Conservation (phyloP, 2,113 vertebrate species). For the Anarrhichthys ocellatus region DNA sequence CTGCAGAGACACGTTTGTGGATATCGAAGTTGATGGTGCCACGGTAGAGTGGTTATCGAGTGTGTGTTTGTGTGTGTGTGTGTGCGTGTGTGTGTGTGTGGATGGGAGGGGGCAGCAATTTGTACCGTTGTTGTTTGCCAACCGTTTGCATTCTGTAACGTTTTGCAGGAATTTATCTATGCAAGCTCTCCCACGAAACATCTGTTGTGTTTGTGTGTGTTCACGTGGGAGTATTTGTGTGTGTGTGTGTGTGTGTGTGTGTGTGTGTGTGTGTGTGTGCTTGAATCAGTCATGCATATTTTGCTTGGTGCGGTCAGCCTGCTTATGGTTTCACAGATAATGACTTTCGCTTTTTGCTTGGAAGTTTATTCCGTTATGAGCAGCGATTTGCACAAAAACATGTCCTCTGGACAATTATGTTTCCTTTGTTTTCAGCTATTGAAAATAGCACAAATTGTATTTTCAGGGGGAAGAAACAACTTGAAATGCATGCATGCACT, state of each 20-base stretch:
- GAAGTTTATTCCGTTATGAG: slow-evolving; percentile 15
- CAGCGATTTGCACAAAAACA: background rate
- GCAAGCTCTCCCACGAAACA: background rate
- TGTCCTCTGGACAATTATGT: slow-evolving; percentile 34
- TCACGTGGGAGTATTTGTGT: background rate
- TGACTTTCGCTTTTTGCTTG: background rate
- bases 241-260: background rate
- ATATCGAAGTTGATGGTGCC: background rate
- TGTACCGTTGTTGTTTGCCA: slow-evolving; percentile 19
- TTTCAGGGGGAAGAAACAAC: slow-evolving; percentile 9
- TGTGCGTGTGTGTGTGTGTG: background rate
- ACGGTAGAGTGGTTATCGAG: background rate
- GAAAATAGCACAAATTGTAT: background rate
- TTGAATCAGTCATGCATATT: slow-evolving; percentile 10
- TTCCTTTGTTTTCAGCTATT: slow-evolving; percentile 23
- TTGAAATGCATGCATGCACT: background rate
- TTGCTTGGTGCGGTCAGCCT: slow-evolving; percentile 3
- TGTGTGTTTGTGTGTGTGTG: background rate
- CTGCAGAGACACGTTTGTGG: background rate
- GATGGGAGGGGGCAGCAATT: background rate
- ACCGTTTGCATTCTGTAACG: slow-evolving; percentile 23
- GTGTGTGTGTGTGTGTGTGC: background rate
- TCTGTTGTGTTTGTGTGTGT: background rate
- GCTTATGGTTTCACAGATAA: slow-evolving; percentile 27
- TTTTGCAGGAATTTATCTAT: slow-evolving; percentile 18